Evolutionary conservation across 2,888 invertebrate species (phyloP).

Genomic region (Drosophila affinis): DNA sequence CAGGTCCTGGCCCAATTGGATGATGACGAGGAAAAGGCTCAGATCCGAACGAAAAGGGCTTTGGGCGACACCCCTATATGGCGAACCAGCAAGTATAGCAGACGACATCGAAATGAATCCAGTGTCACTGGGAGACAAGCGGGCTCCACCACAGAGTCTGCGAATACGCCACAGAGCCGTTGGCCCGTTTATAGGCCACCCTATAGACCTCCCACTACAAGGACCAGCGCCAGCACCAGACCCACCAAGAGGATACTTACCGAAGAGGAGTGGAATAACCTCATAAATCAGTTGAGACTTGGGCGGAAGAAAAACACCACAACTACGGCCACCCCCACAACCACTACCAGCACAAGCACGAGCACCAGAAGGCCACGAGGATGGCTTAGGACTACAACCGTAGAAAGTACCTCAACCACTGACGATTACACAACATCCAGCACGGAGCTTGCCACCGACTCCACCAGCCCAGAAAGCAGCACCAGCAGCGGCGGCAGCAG

Average conservation of each 20-base stretch:
- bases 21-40: not conserved
- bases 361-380: slow-evolving; percentile 10
- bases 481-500: slow-evolving; percentile 33
- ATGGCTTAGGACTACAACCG: slow-evolving; percentile 11
- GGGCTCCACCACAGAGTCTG: slow-evolving; percentile 11
- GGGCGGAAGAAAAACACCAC: slow-evolving; percentile 13
- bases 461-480: slow-evolving; percentile 39
- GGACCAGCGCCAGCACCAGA: slow-evolving; percentile 11
- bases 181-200: slow-evolving; percentile 29
- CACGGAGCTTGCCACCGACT: slow-evolving; percentile 32
- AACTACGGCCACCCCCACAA: not conserved
- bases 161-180: slow-evolving; percentile 15
- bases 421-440: slow-evolving; percentile 16
- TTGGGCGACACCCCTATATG: slow-evolving; percentile 34
- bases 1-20: slow-evolving; percentile 58
- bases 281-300: slow-evolving; percentile 11
- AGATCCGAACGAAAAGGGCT: slow-evolving; percentile 37
- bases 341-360: too few relatives aligned
- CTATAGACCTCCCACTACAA: slow-evolving; percentile 18
- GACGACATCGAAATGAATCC: slow-evolving; percentile 54
- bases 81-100: slow-evolving; percentile 67
- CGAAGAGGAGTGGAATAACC: slow-evolving; percentile 59
- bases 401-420: slow-evolving; percentile 4
- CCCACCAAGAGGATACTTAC: slow-evolving; percentile 25
- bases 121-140: not conserved